Evolutionary conservation across 1,140 invertebrate species (phyloP), one percentile per base, ranked within the genome.

Genomic region (Patella vulgata): DNA sequence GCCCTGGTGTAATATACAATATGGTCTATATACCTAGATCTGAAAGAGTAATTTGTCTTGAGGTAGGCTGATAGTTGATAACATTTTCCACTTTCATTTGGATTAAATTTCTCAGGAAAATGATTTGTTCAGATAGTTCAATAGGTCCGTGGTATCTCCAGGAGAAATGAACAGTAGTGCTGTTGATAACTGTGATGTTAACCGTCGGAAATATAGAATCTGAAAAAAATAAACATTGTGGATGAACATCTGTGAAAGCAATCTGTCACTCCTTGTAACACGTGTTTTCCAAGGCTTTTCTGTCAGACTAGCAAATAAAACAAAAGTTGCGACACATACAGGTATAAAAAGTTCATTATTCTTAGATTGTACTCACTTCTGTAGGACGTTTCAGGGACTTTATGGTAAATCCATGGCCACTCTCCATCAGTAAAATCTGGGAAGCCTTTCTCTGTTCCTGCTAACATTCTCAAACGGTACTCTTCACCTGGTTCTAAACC

Each of bases 401-500:
- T 81, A 25, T 85, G 71, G 19, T 67, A 85, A 25, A 79, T 77
- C 89, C 89, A 90, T 11, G 84, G 82, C 62, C 86, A 83, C 44
- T 85, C 74, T 14, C 83, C 78, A 63, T 88, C 86, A 25, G 78
- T 80, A 23, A 87, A 61, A 43, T 62, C 53, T 19, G 79, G 79
- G 54, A 75, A 83, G 1, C 81, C 82, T 12, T 61, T 64, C 44
- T 70, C 73, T 1, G 81, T 84, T 54, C 81, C 84, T 17, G 87
- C 88, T 52, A 89, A 68, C 36, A 90, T 86, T 46, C 88, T 80
- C 39, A 90, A 76, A 63, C 88, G 86, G 67, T 90, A 90, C 55
- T 84, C 81, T 58, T 84, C 80, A 60, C 86, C 86, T 17, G 88
- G 85, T 46, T 74, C 81, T 48, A 90, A 79, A 63, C 85, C 88